phyloP scores from a whole-genome alignment of 2,888 invertebrate genomes.

The Trachelus troglodyta region DNA sequence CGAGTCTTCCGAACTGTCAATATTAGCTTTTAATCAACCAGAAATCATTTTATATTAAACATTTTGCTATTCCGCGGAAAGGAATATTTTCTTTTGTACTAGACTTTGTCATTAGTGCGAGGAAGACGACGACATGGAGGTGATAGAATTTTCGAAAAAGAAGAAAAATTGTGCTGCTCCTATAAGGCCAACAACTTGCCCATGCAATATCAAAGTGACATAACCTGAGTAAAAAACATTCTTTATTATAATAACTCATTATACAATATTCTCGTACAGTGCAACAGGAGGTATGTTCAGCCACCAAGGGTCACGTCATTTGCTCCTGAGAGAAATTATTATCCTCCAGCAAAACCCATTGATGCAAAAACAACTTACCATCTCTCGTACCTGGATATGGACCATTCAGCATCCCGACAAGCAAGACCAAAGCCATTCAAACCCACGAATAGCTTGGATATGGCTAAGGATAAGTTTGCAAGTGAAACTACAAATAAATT shows the following conservation, averaged over 20 bases:
- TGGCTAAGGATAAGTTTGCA: slow-evolving; percentile 44
- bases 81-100: background rate
- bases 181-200: slow-evolving; percentile 29
- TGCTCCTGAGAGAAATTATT: slow-evolving; percentile 46
- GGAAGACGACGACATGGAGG: slow-evolving; percentile 40
- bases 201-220: slow-evolving; percentile 31
- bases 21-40: background rate
- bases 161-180: slow-evolving; percentile 19
- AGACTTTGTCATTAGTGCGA: background rate
- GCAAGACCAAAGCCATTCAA: slow-evolving; percentile 41
- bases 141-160: slow-evolving; percentile 40
- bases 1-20: background rate
- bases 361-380: slow-evolving; percentile 56
- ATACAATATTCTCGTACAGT: slow-evolving; percentile 28
- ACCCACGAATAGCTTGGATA: slow-evolving; percentile 42
- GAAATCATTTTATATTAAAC: background rate
- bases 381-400: slow-evolving; percentile 42
- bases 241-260: background rate
- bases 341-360: slow-evolving; percentile 46
- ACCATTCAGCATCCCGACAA: slow-evolving; percentile 22
- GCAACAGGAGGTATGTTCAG: slow-evolving; percentile 53
- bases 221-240: slow-evolving; percentile 4
- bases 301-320: slow-evolving; percentile 54
- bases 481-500: slow-evolving; percentile 52
- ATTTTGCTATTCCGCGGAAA: background rate